Evolutionary conservation across 2,113 vertebrate genomes (phyloP).

Genomic region (Muntiacus reevesi): DNA sequence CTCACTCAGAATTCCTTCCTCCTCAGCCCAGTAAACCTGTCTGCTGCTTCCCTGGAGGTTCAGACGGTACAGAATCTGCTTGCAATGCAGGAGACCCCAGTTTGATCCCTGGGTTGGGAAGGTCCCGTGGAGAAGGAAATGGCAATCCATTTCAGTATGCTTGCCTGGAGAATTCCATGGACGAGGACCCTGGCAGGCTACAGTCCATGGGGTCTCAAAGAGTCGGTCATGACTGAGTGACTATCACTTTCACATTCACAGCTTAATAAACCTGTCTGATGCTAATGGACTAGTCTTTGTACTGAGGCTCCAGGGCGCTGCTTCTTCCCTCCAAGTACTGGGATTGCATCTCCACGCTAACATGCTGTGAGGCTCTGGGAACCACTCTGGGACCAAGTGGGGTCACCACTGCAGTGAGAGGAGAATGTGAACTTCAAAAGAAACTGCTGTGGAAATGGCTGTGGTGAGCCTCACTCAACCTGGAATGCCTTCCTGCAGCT

Average conservation of each 20-base stretch:
- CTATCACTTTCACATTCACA: not conserved
- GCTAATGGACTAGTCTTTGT: not conserved
- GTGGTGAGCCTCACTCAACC: fast-evolving
- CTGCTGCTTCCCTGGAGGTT: not conserved
- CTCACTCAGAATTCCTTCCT: not conserved
- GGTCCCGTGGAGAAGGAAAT: not conserved
- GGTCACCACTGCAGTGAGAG: not conserved
- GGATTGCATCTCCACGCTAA: not conserved
- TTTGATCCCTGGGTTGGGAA: not conserved
- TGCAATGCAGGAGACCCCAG: not conserved
- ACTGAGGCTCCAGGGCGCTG: fast-evolving
- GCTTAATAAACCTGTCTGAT: not conserved
- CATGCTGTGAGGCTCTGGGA: not conserved
- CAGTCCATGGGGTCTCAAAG: not conserved
- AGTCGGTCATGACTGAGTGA: not conserved
- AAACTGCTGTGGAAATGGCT: fast-evolving
- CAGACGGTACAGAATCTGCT: not conserved
- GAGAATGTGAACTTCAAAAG: not conserved
- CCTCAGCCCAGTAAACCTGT: fast-evolving
- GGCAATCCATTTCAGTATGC: not conserved
- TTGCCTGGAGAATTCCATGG: not conserved
- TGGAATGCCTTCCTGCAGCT: not conserved
- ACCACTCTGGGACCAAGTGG: not conserved
- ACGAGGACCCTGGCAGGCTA: not conserved
- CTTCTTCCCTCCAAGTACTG: not conserved